Evolutionary conservation across 2,113 vertebrate species (phyloP).

Genomic region (Apteryx owenii): DNA sequence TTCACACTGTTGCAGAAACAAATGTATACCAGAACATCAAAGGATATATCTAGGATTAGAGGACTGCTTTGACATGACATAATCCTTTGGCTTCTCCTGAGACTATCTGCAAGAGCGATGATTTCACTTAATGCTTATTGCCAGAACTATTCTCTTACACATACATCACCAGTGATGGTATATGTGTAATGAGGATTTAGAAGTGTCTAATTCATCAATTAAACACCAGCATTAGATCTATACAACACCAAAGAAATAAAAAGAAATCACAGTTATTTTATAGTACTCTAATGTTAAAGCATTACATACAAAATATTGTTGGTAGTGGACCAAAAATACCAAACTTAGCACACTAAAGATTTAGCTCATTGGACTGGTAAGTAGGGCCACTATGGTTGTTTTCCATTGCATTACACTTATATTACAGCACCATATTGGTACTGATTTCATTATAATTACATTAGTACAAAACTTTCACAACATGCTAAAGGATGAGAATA

Average conservation of each 20-base stretch:
- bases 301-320: background rate
- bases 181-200: background rate
- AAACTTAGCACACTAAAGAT: background rate
- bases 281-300: background rate
- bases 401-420: background rate
- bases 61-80: slow-evolving; percentile 26
- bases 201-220: background rate
- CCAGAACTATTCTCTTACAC: background rate
- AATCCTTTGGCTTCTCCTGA: slow-evolving; percentile 33
- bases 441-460: background rate
- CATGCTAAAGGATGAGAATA: background rate
- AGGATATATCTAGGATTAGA: background rate
- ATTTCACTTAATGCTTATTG: background rate
- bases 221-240: background rate
- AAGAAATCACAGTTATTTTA: background rate
- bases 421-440: slow-evolving; percentile 5
- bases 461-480: background rate
- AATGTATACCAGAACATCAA: background rate
- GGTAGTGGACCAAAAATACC: background rate
- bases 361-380: background rate
- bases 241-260: background rate
- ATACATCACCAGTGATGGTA: background rate
- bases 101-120: slow-evolving; percentile 10
- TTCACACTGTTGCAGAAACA: background rate
- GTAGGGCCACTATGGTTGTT: background rate